Conservation (phyloP, 2,797 vertebrate species). For the Hoplostethus mediterraneus region DNA sequence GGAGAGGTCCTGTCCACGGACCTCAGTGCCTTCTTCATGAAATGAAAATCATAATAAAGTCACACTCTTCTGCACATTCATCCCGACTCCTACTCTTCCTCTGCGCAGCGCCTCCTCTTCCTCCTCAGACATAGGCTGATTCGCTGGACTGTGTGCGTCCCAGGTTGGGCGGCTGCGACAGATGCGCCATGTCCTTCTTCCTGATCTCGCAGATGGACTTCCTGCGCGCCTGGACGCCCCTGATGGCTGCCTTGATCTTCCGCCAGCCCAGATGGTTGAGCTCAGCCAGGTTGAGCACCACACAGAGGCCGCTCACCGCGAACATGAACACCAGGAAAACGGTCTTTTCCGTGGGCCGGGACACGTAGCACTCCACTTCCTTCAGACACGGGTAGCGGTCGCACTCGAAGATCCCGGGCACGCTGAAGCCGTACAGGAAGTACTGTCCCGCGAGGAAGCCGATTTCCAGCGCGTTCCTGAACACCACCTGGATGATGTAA, state of each 20-base stretch:
- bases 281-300: constrained; percentile 92
- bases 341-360: constrained; percentile 91
- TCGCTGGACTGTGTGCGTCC: constrained; percentile 92
- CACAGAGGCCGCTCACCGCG: constrained; percentile 91
- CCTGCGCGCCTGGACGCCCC: constrained; percentile 88
- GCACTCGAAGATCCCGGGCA: constrained; percentile 90
- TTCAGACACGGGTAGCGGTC: constrained; percentile 92
- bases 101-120: not conserved
- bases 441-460: constrained; percentile 91
- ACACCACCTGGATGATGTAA: constrained; percentile 93
- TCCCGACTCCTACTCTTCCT: constrained; percentile 29
- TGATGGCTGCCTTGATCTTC: constrained; percentile 89
- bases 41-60: constrained; percentile 63
- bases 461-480: constrained; percentile 91
- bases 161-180: constrained; percentile 85
- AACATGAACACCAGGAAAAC: constrained; percentile 95
- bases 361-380: constrained; percentile 94
- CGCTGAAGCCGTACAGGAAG: constrained; percentile 92
- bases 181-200: constrained; percentile 87
- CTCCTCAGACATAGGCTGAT: constrained; percentile 90
- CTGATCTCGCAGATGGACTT: constrained; percentile 88
- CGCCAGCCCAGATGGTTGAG: constrained; percentile 94
- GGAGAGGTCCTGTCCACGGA: constrained; percentile 33
- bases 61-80: constrained; percentile 58
- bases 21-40: constrained; percentile 35